Evolutionary conservation across 2,888 invertebrate species (phyloP).

Genomic region (Sympetrum striolatum): DNA sequence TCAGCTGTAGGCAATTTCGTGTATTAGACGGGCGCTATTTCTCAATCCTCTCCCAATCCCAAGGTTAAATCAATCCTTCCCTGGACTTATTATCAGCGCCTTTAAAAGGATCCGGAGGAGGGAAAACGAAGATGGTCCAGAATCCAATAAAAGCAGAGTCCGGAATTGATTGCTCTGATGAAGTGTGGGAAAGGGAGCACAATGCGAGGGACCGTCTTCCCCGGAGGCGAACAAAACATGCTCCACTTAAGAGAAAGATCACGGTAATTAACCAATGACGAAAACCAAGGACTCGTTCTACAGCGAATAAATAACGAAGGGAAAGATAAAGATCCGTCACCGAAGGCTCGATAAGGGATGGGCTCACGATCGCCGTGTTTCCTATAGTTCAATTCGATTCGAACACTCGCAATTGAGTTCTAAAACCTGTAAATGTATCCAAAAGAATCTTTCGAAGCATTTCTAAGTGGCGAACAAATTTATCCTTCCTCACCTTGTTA

Average conservation of each 20-base stretch:
- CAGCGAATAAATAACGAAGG: background rate
- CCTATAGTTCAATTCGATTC: no score
- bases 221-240: background rate
- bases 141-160: slow-evolving; percentile 21
- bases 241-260: background rate
- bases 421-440: no score
- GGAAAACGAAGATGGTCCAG: slow-evolving; percentile 12
- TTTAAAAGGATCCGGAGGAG: background rate
- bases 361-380: background rate
- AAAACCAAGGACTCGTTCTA: background rate
- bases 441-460: no score
- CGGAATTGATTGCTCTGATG: slow-evolving; percentile 30
- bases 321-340: background rate
- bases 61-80: background rate
- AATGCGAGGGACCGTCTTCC: background rate
- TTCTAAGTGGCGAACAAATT: no score
- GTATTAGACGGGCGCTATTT: no score
- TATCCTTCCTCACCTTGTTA: no score
- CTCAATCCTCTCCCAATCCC: background rate
- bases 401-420: no score
- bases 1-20: no score
- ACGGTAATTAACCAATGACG: slow-evolving; percentile 20
- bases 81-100: background rate
- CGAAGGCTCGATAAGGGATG: background rate
- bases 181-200: background rate